Conservation (phyloP, 2,888 invertebrate species). For the Leucoma salicis region DNA sequence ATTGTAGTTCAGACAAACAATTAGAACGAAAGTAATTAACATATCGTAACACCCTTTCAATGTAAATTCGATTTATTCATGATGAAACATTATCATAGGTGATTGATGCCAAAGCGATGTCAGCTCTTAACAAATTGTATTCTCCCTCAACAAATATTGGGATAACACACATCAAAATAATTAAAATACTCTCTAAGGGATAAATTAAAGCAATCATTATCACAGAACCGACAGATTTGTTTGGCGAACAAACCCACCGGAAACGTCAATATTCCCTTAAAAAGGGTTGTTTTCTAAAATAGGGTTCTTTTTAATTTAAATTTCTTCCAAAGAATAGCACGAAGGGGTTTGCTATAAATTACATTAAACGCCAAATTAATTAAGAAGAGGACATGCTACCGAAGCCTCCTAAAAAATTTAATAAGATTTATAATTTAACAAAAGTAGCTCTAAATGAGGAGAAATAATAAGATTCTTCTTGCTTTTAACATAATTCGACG, state of each 20-base stretch:
- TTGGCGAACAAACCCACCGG: slow-evolving; percentile 19
- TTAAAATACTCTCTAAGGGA: slow-evolving; percentile 23
- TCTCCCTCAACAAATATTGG: slow-evolving; percentile 23
- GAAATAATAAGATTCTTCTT: slow-evolving; percentile 21
- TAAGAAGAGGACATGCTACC: slow-evolving; percentile 50
- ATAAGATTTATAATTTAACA: slow-evolving; percentile 52
- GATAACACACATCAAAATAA: slow-evolving; percentile 27
- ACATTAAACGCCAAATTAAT: slow-evolving; percentile 68
- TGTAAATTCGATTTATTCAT: too few species aligned
- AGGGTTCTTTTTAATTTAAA: slow-evolving; percentile 23
- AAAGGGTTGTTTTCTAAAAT: slow-evolving; percentile 35
- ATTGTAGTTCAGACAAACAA: too few species aligned
- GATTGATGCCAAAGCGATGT: neutral
- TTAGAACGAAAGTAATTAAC: too few species aligned
- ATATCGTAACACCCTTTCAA: too few species aligned
- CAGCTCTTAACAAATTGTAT: slow-evolving; percentile 3
- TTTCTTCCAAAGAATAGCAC: slow-evolving; percentile 18
- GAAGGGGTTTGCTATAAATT: slow-evolving; percentile 57
- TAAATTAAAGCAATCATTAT: slow-evolving; percentile 29
- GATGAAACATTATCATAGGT: neutral
- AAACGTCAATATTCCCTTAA: slow-evolving; percentile 28
- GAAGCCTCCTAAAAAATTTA: slow-evolving; percentile 47
- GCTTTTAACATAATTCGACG: slow-evolving; percentile 11
- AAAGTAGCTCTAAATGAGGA: slow-evolving; percentile 35
- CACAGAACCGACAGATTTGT: slow-evolving; percentile 26